phyloP scores from a whole-genome alignment of 2,113 vertebrate species.

The Poeciliopsis turrubarensis region DNA sequence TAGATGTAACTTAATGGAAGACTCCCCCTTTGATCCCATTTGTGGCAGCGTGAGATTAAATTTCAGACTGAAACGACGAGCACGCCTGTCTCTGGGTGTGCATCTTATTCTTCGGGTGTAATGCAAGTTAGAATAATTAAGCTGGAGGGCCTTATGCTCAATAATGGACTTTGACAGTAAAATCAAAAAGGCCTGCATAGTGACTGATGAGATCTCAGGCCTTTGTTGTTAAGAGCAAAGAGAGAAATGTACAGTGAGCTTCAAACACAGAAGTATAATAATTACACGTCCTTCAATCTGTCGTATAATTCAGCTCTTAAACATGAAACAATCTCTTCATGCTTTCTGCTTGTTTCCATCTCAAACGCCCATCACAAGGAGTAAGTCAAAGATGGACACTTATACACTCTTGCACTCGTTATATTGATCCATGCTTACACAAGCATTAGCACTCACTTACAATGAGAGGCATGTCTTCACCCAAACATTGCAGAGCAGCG shows the following conservation, averaged over 20 bases:
- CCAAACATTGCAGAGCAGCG: conserved; percentile 24
- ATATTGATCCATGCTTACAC: conserved; percentile 76
- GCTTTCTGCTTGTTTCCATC: conserved; percentile 35
- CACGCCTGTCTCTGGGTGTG: neutral
- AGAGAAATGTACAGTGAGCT: conserved; percentile 1
- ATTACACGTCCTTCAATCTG: conserved; percentile 25
- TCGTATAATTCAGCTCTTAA: neutral
- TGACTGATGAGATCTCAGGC: conserved; percentile 39
- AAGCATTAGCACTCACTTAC: conserved; percentile 74
- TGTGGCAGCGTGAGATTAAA: conserved; percentile 12
- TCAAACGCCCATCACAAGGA: conserved; percentile 48
- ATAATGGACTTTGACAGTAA: conserved; percentile 55
- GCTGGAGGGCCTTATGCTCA: conserved; percentile 18
- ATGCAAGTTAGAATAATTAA: conserved; percentile 48
- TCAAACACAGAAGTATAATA: neutral
- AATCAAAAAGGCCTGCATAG: conserved; percentile 26
- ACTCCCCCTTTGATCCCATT: conserved; percentile 35
- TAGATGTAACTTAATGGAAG: conserved; percentile 23
- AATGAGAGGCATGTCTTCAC: conserved; percentile 64
- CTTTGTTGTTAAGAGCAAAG: conserved; percentile 33
- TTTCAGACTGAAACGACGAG: neutral
- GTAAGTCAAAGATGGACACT: conserved; percentile 70
- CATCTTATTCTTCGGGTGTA: conserved; percentile 32
- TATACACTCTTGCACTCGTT: conserved; percentile 66
- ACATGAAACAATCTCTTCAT: conserved; percentile 6